Conservation (phyloP, 2,888 invertebrate species). For the Tuberolachnus salignus region DNA sequence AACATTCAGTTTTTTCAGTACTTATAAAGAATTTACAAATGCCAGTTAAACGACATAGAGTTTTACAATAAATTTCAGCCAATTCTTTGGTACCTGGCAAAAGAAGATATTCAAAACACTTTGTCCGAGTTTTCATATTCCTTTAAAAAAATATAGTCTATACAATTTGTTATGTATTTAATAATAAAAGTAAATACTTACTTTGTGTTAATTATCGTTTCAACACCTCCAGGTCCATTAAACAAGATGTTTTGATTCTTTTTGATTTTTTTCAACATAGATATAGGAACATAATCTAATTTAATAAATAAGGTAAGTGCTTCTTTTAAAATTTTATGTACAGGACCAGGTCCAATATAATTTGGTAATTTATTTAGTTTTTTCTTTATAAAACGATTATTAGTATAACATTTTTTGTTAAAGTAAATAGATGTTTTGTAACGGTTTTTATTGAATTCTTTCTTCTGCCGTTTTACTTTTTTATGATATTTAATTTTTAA, state of each 20-base stretch:
- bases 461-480: not conserved
- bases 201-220: not conserved
- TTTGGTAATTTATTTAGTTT: not conserved
- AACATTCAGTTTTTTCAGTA: slow-evolving; percentile 5
- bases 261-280: slow-evolving; percentile 23
- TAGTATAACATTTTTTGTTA: slow-evolving; percentile 23
- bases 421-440: slow-evolving; percentile 7
- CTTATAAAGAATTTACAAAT: slow-evolving; percentile 44
- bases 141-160: not conserved
- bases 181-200: not conserved
- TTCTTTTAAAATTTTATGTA: not conserved
- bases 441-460: not conserved
- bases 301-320: slow-evolving; percentile 21
- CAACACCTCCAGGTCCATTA: slow-evolving; percentile 27
- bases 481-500: not conserved
- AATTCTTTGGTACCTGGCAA: slow-evolving; percentile 23
- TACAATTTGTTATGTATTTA: not conserved
- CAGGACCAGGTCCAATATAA: slow-evolving; percentile 40
- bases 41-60: slow-evolving; percentile 40
- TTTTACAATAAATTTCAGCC: slow-evolving; percentile 28
- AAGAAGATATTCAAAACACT: not conserved
- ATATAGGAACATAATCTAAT: not conserved
- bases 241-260: slow-evolving; percentile 14
- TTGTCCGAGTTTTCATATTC: not conserved
- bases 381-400: not conserved